These are phyloP conservation scores for Corythaeola cristata DNA, from an alignment of 2,113 vertebrate species.

Conservation along the genomic window DNA sequence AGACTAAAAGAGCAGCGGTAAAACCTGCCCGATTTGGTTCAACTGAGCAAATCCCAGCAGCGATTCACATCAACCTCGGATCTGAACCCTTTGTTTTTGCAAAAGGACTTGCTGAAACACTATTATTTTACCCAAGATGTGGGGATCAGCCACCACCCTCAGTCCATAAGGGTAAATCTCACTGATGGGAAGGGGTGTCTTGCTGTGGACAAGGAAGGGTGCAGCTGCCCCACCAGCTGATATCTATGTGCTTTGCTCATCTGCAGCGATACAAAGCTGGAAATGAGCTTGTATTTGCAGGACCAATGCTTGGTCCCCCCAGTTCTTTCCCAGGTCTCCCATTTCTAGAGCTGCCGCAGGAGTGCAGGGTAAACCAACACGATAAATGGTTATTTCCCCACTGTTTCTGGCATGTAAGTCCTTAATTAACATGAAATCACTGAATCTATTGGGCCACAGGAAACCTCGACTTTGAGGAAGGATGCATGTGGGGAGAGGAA, in stretches of 20 bases:
- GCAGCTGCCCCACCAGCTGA: accelerated
- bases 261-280: neutral
- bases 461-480: neutral
- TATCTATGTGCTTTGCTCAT: accelerated
- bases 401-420: neutral
- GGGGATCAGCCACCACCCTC: too few species aligned
- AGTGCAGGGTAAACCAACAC: accelerated
- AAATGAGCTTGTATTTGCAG: neutral
- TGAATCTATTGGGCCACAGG: neutral
- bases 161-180: neutral
- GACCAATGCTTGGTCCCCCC: neutral
- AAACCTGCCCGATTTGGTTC: neutral
- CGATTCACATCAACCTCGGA: neutral
- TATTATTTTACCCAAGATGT: neutral
- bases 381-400: neutral
- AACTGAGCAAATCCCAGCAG: neutral
- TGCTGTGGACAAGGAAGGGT: neutral
- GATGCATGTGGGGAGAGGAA: neutral
- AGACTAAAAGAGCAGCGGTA: neutral
- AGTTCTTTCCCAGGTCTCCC: neutral
- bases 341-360: neutral
- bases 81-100: neutral
- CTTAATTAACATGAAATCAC: neutral
- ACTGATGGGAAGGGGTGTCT: neutral
- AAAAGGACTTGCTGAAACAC: neutral